Evolutionary conservation across 2,797 vertebrate species (phyloP), one percentile per base, ranked within the genome.

Genomic region (Yasuhikotakia modesta): DNA sequence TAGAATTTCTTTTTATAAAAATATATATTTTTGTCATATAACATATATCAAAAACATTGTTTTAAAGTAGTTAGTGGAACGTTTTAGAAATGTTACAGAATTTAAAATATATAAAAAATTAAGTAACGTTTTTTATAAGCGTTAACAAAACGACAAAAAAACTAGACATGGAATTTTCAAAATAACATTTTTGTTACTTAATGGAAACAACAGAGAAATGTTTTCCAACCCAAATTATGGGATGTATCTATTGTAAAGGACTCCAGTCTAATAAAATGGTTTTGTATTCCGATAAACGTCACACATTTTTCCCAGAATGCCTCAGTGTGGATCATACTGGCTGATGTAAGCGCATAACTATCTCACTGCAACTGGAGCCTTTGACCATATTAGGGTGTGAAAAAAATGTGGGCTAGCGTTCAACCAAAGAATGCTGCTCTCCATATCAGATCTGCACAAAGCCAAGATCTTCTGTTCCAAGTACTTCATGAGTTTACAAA

Each of bases 321-420:
- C 58, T 70, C 65, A 6, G 64, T 80, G 35, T 35, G 55, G 73
- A 70, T 63, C 76, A 16, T 24, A 58, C 24, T 8, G 6, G 43
- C 30, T 81, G 81, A 83, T 77, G 69, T 81, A 43, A 72, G 21
- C 73, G 48, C 83, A 70, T 65, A 82, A 57, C 78, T 81, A 82
- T 78, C 68, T 78, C 52, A 69, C 46, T 76, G 55, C 71, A 43
- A 21, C 57, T 17, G 43, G 24, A 74, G 81, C 22, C 75, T 35
- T 68, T 75, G 53, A 57, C 60, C 58, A 76, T 70, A 86, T 78
- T 66, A 78, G 84, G 81, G 65, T 30, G 39, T 85, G 61, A 39
- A 78, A 82, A 82, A 83, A 82, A 64, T 22, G 17, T 52, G 14
- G 27, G 21, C 10, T 19, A n/a, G 16, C 24, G 3, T 43, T 78